phyloP scores from a whole-genome alignment of 2,113 vertebrate genomes.

The Camelus bactrianus region DNA sequence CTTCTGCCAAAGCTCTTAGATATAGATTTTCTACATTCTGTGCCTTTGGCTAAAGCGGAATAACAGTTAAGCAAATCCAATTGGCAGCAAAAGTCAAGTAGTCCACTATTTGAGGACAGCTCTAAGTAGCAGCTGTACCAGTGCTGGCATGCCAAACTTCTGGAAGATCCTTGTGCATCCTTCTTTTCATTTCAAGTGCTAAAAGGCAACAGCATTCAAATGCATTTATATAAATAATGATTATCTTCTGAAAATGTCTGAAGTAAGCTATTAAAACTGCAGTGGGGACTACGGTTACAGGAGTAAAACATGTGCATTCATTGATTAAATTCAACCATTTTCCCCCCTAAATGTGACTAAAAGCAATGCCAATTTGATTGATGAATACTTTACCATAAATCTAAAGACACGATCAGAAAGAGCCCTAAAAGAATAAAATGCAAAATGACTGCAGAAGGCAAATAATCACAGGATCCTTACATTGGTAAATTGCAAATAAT shows the following conservation, averaged over 20 bases:
- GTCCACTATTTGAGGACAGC: constrained; percentile 25
- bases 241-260: neutral
- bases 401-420: constrained; percentile 7
- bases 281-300: neutral
- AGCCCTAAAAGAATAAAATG: constrained; percentile 15
- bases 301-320: neutral
- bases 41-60: constrained; percentile 52
- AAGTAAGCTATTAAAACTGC: neutral
- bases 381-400: constrained; percentile 52
- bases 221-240: constrained; percentile 35
- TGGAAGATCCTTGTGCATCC: neutral
- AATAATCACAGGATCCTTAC: constrained; percentile 31
- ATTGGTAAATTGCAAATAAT: constrained; percentile 47
- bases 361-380: constrained; percentile 65
- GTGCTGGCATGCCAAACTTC: neutral
- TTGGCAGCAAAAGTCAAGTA: constrained; percentile 17
- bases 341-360: constrained; percentile 59
- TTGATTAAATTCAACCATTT: constrained; percentile 57
- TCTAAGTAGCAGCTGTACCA: constrained; percentile 48
- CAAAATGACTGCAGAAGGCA: neutral
- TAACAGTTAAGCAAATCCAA: constrained; percentile 63
- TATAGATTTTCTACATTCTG: constrained; percentile 67
- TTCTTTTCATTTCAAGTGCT: constrained; percentile 54
- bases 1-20: constrained; percentile 44
- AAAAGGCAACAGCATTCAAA: neutral